These are phyloP conservation scores for Panagrolaimus sp. DNA, from an alignment of 1,140 invertebrate species.

Conservation along the genomic window DNA sequence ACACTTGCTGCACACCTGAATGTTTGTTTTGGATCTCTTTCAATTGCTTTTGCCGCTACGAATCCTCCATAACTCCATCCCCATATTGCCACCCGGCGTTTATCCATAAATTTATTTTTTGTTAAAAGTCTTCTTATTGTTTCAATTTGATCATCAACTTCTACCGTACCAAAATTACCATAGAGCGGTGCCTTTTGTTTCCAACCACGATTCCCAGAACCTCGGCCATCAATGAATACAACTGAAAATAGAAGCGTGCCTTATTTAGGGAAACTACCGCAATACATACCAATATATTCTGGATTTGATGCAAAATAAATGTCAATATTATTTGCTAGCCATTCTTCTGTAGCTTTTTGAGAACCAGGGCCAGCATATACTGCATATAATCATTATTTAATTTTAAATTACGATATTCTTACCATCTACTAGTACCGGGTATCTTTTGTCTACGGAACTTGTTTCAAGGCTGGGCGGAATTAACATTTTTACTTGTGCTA, in stretches of 20 bases:
- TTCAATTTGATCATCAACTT: conserved; percentile 54
- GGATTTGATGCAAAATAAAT: conserved; percentile 41
- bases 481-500: conserved; percentile 34
- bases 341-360: no score
- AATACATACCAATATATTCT: not conserved
- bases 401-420: no score
- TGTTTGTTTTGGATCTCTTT: conserved; percentile 35
- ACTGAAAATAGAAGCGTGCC: conserved; percentile 20
- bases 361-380: no score
- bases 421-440: conserved; percentile 41
- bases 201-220: conserved; percentile 48
- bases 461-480: conserved; percentile 32
- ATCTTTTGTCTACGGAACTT: conserved; percentile 27
- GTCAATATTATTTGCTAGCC: conserved; percentile 33
- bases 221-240: conserved; percentile 52
- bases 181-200: conserved; percentile 46
- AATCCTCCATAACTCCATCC: conserved; percentile 58
- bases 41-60: conserved; percentile 39
- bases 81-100: conserved; percentile 46
- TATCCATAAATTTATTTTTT: conserved; percentile 38
- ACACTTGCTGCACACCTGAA: conserved; percentile 55
- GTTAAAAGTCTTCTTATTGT: not conserved
- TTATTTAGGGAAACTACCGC: not conserved
- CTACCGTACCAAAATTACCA: conserved; percentile 54
- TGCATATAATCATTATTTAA: no score